Conservation (phyloP, 2,113 vertebrate species). For the Notothenia coriiceps region DNA sequence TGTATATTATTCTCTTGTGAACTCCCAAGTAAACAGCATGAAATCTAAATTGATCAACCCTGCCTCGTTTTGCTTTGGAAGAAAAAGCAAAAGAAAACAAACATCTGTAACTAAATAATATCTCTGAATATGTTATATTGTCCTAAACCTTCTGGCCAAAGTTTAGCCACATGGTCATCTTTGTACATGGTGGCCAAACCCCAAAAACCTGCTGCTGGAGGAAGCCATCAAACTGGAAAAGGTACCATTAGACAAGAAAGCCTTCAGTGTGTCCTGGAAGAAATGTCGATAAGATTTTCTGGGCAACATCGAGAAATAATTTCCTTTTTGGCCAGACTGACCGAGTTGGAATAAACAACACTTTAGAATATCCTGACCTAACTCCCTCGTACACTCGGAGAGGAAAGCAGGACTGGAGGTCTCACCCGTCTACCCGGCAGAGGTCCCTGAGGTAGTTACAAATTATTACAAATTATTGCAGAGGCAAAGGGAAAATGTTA, state of each 20-base stretch:
- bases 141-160: slow-evolving; percentile 3
- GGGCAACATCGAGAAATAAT: slow-evolving; percentile 2
- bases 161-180: not conserved
- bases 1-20: slow-evolving; percentile 3
- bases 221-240: slow-evolving; percentile 13
- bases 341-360: not conserved
- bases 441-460: not conserved
- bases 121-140: not conserved
- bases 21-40: not conserved
- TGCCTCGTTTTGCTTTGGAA: not conserved
- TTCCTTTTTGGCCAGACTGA: slow-evolving; percentile 21
- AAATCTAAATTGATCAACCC: not conserved
- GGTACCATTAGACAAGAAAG: not conserved
- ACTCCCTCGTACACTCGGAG: not conserved
- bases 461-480: no score
- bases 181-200: not conserved
- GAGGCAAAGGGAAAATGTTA: not conserved
- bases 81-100: not conserved
- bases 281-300: not conserved
- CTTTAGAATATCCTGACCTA: slow-evolving; percentile 4
- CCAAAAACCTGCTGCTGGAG: slow-evolving; percentile 9
- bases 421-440: not conserved
- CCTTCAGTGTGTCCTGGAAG: not conserved
- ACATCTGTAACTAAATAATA: not conserved
- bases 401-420: slow-evolving; percentile 6